phyloP scores from a whole-genome alignment of 1,140 invertebrate genomes.

The Plodia interpunctella region DNA sequence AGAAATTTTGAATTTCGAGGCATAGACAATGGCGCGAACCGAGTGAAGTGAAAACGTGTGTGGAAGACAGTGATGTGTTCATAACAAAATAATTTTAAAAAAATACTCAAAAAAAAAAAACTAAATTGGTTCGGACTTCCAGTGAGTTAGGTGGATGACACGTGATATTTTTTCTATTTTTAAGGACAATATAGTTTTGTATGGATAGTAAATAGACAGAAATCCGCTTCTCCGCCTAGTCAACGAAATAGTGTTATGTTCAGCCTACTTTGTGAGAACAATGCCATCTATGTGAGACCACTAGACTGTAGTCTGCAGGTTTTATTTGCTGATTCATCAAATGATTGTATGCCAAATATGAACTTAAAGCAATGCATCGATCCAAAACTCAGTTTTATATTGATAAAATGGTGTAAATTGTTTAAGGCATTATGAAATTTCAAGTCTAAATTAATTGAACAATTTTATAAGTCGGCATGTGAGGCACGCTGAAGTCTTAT shows the following conservation, averaged over 20 bases:
- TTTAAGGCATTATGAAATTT: too few relatives aligned
- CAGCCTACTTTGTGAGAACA: constrained; percentile 8
- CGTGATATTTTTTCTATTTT: constrained; percentile 62
- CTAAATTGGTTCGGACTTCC: constrained; percentile 37
- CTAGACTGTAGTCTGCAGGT: not conserved
- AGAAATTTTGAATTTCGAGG: not conserved
- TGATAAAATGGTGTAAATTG: too few relatives aligned
- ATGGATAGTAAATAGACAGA: constrained; percentile 22
- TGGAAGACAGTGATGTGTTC: constrained; percentile 28
- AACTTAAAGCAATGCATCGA: too few relatives aligned
- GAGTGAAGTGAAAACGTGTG: not conserved
- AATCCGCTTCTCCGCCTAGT: constrained; percentile 66
- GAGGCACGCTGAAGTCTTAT: too few relatives aligned
- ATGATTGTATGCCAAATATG: not conserved
- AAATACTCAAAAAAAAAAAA: constrained; percentile 62
- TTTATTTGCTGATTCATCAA: not conserved
- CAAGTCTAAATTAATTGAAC: too few relatives aligned
- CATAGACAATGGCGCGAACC: not conserved
- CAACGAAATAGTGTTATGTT: constrained; percentile 51
- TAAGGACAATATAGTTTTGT: constrained; percentile 39
- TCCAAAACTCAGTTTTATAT: too few relatives aligned
- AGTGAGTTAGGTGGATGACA: constrained; percentile 56
- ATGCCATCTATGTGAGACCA: not conserved
- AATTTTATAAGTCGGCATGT: too few relatives aligned
- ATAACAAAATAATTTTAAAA: constrained; percentile 37